These are phyloP conservation scores for Melikaiella ostensackeni DNA, from an alignment of 2,888 invertebrate species.

Conservation along the genomic window DNA sequence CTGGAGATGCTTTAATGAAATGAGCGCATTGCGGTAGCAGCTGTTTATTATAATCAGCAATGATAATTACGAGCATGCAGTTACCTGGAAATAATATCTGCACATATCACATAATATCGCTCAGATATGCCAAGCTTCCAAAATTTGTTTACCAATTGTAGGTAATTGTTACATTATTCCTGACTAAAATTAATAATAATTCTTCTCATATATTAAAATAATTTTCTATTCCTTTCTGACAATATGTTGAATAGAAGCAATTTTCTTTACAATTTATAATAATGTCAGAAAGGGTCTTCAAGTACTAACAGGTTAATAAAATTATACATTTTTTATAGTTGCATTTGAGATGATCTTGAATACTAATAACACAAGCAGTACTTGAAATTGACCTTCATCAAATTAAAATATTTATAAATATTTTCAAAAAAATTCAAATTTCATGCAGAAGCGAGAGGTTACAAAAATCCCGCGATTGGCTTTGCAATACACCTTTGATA, in stretches of 20 bases:
- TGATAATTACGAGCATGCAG: constrained; percentile 1
- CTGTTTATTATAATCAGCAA: constrained; percentile 31
- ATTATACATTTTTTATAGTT: no score
- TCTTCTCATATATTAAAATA: background rate
- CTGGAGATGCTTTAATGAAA: no score
- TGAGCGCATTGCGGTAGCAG: constrained; percentile 17
- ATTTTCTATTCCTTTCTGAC: background rate
- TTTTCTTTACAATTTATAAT: no score
- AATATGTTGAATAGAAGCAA: no score
- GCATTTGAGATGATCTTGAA: no score
- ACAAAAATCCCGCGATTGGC: background rate
- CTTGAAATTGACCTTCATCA: no score
- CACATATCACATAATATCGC: background rate
- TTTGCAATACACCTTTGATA: constrained; percentile 24
- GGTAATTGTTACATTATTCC: no score
- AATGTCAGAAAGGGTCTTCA: no score
- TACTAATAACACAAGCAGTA: no score
- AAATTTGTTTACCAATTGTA: no score
- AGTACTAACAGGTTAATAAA: no score
- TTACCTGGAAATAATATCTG: constrained; percentile 19
- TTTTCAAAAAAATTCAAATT: background rate
- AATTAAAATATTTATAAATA: no score
- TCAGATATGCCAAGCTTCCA: background rate
- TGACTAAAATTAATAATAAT: background rate
- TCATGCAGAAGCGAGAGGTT: background rate